Conservation (phyloP, 2,888 invertebrate genomes). For the Trichogramma dendrolimi region DNA sequence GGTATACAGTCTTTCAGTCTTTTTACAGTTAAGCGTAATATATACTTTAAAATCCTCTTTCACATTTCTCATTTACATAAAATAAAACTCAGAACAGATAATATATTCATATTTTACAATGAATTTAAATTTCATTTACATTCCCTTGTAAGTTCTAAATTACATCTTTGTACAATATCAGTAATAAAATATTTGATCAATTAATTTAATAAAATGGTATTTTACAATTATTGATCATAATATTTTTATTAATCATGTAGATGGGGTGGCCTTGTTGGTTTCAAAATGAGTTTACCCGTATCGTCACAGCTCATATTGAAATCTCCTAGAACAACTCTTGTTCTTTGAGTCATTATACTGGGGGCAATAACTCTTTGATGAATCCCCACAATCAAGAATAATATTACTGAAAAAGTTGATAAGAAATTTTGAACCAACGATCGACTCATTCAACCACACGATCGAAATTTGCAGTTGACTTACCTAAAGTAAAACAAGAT, state of each 20-base stretch:
- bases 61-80: no score
- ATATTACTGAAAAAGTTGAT: constrained; percentile 58
- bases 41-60: no score
- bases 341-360: constrained; percentile 89
- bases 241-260: constrained; percentile 44
- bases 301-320: constrained; percentile 99
- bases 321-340: constrained; percentile 83
- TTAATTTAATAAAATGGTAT: not conserved
- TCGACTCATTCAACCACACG: not conserved
- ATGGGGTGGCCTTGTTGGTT: constrained; percentile 60
- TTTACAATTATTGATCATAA: constrained; percentile 1
- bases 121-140: no score
- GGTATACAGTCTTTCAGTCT: no score
- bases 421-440: constrained; percentile 27
- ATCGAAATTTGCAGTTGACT: constrained; percentile 36
- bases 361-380: constrained; percentile 96
- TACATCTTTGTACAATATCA: no score
- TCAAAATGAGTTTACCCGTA: constrained; percentile 90
- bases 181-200: constrained; percentile 4
- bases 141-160: no score
- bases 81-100: no score
- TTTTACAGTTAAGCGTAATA: no score
- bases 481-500: constrained; percentile 78
- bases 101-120: no score
- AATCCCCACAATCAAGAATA: constrained; percentile 82